Evolutionary conservation across 2,797 vertebrate species (phyloP).

Genomic region (Ctenopoma kingsleyae): DNA sequence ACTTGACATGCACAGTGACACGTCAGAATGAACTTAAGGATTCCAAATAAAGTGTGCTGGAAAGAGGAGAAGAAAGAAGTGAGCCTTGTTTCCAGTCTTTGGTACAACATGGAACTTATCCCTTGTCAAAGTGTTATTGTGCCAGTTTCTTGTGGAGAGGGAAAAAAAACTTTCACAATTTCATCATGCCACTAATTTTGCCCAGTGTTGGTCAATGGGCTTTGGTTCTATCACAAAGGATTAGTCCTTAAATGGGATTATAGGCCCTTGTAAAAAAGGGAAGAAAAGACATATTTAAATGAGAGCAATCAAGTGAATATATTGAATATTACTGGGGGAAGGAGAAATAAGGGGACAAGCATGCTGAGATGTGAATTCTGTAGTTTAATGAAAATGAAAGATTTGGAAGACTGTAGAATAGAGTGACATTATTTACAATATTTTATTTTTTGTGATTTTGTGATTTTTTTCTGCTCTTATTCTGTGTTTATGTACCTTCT

Average conservation of each 20-base stretch:
- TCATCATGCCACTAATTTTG: conserved; percentile 54
- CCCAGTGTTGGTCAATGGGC: conserved; percentile 58
- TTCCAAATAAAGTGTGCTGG: background rate
- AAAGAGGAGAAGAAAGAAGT: background rate
- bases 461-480: background rate
- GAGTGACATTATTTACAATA: conserved; percentile 8
- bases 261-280: conserved; percentile 45
- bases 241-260: conserved; percentile 72
- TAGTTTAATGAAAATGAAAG: conserved; percentile 48
- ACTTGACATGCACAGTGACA: conserved; percentile 13
- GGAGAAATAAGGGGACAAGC: conserved; percentile 18
- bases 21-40: conserved; percentile 3
- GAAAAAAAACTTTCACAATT: conserved; percentile 30
- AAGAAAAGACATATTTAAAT: conserved; percentile 59
- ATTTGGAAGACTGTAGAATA: conserved; percentile 16
- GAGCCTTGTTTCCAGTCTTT: conserved; percentile 31
- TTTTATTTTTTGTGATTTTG: conserved; percentile 23
- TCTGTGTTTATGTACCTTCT: background rate
- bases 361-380: conserved; percentile 35
- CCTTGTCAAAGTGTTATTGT: conserved; percentile 45
- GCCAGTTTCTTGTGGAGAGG: conserved; percentile 28
- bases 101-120: conserved; percentile 16
- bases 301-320: conserved; percentile 45
- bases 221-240: conserved; percentile 58
- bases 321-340: conserved; percentile 50